Percentiles rank a stretch among this genome's conserved stretches.
phyloP scores from a whole-genome alignment of 2,888 invertebrate species.

The Ectobius pallidus region DNA sequence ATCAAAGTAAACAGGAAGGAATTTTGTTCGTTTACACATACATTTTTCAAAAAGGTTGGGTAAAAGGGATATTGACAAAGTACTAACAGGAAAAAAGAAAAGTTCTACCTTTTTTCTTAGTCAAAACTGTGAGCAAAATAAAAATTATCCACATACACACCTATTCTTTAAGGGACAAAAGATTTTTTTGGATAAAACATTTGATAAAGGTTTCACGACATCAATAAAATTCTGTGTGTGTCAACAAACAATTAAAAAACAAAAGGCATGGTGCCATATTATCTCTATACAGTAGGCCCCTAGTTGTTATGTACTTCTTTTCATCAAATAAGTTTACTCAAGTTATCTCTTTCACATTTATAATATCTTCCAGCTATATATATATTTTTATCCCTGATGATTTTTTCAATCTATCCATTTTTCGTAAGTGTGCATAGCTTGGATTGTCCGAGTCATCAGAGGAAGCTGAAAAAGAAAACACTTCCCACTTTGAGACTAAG shows the following conservation, averaged over 20 bases:
- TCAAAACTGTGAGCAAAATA: constrained; percentile 4
- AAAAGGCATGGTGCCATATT: constrained; percentile 40
- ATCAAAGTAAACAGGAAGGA: too few species aligned
- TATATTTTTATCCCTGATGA: constrained; percentile 27
- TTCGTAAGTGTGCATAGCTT: background rate
- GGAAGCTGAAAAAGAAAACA: background rate
- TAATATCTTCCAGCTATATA: constrained; percentile 25
- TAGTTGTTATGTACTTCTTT: constrained; percentile 25
- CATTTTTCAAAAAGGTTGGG: background rate
- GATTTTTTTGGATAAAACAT: constrained; percentile 36
- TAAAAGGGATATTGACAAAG: background rate
- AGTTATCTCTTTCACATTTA: constrained; percentile 24
- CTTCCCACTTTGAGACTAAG: background rate
- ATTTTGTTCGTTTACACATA: constrained; percentile 4
- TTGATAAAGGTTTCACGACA: constrained; percentile 39
- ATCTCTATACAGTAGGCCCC: constrained; percentile 42
- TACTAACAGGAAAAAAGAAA: constrained; percentile 15
- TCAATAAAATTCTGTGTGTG: constrained; percentile 39
- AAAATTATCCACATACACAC: constrained; percentile 25
- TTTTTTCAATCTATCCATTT: constrained; percentile 7
- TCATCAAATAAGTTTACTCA: constrained; percentile 22
- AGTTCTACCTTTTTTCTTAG: background rate
- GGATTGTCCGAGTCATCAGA: background rate
- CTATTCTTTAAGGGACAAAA: constrained; percentile 36
- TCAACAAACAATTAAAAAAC: constrained; percentile 41